Conservation (phyloP, 2,888 invertebrate species). For the Trilocha varians region DNA sequence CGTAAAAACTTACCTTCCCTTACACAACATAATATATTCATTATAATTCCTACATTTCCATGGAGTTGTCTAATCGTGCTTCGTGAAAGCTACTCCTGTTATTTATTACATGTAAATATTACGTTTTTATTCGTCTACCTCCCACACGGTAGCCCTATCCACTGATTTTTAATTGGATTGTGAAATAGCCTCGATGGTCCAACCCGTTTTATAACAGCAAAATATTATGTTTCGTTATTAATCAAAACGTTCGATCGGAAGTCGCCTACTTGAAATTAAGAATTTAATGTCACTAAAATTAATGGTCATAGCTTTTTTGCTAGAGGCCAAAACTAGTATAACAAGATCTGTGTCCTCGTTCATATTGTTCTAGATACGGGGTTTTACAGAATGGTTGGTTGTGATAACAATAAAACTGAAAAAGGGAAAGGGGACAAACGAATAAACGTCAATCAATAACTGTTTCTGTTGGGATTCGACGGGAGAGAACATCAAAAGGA, state of each 20-base stretch:
- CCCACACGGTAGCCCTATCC: not conserved
- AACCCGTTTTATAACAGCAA: not conserved
- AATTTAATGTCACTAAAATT: conserved; percentile 1
- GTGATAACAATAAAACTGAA: conserved; percentile 14
- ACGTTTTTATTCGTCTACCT: not conserved
- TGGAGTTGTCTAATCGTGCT: not conserved
- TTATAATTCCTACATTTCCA: not conserved
- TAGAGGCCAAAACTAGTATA: not conserved
- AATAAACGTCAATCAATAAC: conserved; percentile 20
- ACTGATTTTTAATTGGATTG: not conserved
- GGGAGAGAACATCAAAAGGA: conserved; percentile 8
- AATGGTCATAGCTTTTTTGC: not conserved
- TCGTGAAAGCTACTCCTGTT: conserved; percentile 6
- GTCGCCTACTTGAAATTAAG: conserved; percentile 6
- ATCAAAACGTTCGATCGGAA: conserved; percentile 4
- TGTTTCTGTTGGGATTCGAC: conserved; percentile 4
- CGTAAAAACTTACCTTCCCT: too few species aligned
- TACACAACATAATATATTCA: not conserved
- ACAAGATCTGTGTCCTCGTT: not conserved
- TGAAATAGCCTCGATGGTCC: not conserved
- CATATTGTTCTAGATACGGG: not conserved
- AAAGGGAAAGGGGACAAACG: conserved; percentile 16
- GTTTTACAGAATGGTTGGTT: conserved; percentile 6
- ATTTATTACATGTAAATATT: not conserved
- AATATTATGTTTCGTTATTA: not conserved